A percentile compares a stretch with the other conserved stretches of the same genome.
Evolutionary conservation across 2,797 vertebrate genomes (phyloP).

Genomic region (Lophotriccus pileatus): DNA sequence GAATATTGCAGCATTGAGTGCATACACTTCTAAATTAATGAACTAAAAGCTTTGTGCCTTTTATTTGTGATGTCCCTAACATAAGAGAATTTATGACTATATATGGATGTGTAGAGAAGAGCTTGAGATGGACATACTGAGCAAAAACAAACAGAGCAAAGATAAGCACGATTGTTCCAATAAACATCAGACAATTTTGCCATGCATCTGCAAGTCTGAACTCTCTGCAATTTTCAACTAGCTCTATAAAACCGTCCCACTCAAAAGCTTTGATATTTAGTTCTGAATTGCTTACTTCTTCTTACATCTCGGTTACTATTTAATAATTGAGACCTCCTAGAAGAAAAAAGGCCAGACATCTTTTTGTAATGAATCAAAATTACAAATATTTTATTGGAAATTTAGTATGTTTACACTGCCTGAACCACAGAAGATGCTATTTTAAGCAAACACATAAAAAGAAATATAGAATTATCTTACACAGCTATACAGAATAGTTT

Average conservation of each 20-base stretch:
- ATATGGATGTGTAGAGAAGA: slow-evolving; percentile 38
- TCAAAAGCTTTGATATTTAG: background rate
- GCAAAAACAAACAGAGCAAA: slow-evolving; percentile 40
- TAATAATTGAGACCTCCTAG: background rate
- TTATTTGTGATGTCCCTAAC: slow-evolving; percentile 1
- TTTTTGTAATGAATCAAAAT: slow-evolving; percentile 23
- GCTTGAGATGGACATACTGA: background rate
- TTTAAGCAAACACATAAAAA: slow-evolving; percentile 47
- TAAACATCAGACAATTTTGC: slow-evolving; percentile 24
- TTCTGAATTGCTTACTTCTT: background rate
- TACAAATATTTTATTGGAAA: slow-evolving; percentile 68
- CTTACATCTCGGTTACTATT: background rate
- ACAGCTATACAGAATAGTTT: slow-evolving; percentile 45
- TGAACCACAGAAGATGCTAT: slow-evolving; percentile 27
- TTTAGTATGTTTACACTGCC: slow-evolving; percentile 48
- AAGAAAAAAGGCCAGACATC: background rate
- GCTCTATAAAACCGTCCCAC: background rate
- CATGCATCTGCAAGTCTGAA: background rate
- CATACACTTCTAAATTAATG: background rate
- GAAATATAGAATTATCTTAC: slow-evolving; percentile 65
- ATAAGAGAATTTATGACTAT: slow-evolving; percentile 38
- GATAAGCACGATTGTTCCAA: slow-evolving; percentile 23
- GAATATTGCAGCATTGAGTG: background rate
- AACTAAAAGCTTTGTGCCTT: background rate
- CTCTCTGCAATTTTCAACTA: background rate